A percentile compares a stretch with the other conserved stretches of the same genome.
These are phyloP conservation scores for Steinernema carpocapsae DNA, from an alignment of 2,888 invertebrate species.

Conservation along the genomic window DNA sequence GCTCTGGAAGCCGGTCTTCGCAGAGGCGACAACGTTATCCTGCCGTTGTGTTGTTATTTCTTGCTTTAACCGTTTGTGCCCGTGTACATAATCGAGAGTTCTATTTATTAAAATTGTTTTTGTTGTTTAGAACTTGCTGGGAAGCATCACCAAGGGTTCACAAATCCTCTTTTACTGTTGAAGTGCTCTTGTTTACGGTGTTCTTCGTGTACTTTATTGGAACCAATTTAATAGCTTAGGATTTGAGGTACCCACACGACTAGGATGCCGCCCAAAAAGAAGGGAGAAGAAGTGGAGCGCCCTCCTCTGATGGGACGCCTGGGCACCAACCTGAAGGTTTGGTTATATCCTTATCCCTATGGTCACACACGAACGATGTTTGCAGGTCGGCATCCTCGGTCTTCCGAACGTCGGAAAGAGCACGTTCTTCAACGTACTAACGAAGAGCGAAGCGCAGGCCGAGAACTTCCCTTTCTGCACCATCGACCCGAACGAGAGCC, in stretches of 20 bases:
- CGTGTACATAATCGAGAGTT: constrained; percentile 14
- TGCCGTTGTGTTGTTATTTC: constrained; percentile 54
- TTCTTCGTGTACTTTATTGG: too few species aligned
- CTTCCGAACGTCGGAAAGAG: constrained; percentile 99
- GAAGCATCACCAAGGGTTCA: too few species aligned
- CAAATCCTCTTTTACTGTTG: too few species aligned
- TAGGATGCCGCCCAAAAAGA: constrained; percentile 78
- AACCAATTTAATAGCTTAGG: too few species aligned
- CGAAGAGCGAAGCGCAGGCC: constrained; percentile 93
- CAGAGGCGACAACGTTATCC: constrained; percentile 59
- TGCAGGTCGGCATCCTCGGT: constrained; percentile 83
- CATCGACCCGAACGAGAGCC: constrained; percentile 99
- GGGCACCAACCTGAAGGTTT: constrained; percentile 62
- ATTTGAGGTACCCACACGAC: too few species aligned
- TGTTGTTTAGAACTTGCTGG: too few species aligned
- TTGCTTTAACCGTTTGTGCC: background rate
- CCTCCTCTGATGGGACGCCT: constrained; percentile 10
- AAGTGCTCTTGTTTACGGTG: too few species aligned
- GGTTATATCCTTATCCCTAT: too few species aligned
- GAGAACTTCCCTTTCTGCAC: constrained; percentile 99
- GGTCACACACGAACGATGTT: too few species aligned
- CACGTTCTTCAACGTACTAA: constrained; percentile 97
- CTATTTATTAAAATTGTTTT: constrained; percentile 70
- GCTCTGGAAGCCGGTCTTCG: constrained; percentile 55
- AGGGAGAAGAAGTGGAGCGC: constrained; percentile 28